phyloP scores from a whole-genome alignment of 2,797 vertebrate species.

The Pogonophryne albipinna region DNA sequence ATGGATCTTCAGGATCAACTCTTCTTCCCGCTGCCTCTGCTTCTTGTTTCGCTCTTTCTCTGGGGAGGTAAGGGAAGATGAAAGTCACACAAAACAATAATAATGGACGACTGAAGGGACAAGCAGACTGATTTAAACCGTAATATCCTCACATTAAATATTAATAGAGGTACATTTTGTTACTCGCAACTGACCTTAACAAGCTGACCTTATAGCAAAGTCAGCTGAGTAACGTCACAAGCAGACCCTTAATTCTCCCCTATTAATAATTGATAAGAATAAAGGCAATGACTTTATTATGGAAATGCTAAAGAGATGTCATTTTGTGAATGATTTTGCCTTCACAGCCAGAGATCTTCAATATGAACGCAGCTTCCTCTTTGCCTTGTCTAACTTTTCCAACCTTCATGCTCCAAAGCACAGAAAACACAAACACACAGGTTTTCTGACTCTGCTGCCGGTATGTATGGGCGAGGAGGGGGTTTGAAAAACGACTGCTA shows the following conservation, averaged over 20 bases:
- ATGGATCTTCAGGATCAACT: slow-evolving; percentile 97
- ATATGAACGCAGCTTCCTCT: slow-evolving; percentile 9
- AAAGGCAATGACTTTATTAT: background rate
- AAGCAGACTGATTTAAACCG: background rate
- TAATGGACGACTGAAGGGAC: background rate
- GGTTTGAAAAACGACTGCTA: slow-evolving; percentile 48
- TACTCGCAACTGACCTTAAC: background rate
- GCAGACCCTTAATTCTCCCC: slow-evolving; percentile 6
- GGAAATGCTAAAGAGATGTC: too few relatives aligned
- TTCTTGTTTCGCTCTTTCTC: slow-evolving; percentile 94
- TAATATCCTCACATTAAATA: background rate
- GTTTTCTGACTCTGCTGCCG: slow-evolving; percentile 9
- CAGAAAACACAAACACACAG: background rate
- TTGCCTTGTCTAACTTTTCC: slow-evolving; percentile 18
- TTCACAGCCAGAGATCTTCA: too few relatives aligned
- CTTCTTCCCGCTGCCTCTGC: slow-evolving; percentile 92
- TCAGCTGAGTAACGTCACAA: slow-evolving; percentile 26
- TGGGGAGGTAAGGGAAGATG: slow-evolving; percentile 57
- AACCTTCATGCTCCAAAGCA: slow-evolving; percentile 52
- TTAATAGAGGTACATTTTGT: background rate
- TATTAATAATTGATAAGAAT: slow-evolving; percentile 51
- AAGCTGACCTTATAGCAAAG: slow-evolving; percentile 33
- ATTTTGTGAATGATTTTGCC: too few relatives aligned
- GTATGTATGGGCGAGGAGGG: slow-evolving; percentile 1
- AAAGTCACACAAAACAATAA: background rate